phyloP scores from a whole-genome alignment of 2,888 invertebrate genomes.

The Megalurothrips usitatus region DNA sequence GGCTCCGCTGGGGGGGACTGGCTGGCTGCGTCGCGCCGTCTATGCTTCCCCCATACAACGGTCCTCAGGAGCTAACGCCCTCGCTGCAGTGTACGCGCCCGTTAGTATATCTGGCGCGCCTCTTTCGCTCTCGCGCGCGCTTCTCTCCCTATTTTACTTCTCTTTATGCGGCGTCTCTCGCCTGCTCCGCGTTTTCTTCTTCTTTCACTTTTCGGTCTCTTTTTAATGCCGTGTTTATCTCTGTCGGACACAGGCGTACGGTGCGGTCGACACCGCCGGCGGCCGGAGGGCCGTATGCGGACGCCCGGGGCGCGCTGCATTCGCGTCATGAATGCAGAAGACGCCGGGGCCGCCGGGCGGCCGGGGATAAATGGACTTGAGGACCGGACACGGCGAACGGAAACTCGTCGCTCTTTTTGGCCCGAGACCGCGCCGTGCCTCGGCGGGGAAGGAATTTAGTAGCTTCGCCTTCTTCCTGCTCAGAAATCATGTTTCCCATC shows the following conservation, averaged over 20 bases:
- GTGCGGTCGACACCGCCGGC: background rate
- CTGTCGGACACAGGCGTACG: background rate
- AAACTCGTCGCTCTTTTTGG: background rate
- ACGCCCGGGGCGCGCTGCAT: background rate
- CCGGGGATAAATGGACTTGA: background rate
- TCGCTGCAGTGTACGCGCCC: too few species aligned
- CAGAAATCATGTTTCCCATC: too few species aligned
- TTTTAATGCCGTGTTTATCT: slow-evolving; percentile 17
- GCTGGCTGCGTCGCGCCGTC: background rate
- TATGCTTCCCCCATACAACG: too few species aligned
- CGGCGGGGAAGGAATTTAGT: too few species aligned
- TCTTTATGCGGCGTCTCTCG: background rate
- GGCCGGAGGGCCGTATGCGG: background rate
- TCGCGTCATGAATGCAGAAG: background rate
- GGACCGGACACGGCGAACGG: background rate
- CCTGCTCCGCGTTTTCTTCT: background rate
- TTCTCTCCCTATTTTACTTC: too few species aligned
- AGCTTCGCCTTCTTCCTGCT: too few species aligned
- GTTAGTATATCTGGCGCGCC: background rate
- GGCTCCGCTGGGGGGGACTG: background rate
- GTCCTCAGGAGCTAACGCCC: too few species aligned
- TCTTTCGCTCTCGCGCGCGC: background rate
- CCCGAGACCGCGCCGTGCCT: background rate
- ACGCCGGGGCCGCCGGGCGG: background rate
- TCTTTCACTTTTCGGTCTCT: background rate